Percentiles rank a stretch among this genome's conserved stretches.
Conservation (phyloP, 2,888 invertebrate species). For the Lymantria dispar region DNA sequence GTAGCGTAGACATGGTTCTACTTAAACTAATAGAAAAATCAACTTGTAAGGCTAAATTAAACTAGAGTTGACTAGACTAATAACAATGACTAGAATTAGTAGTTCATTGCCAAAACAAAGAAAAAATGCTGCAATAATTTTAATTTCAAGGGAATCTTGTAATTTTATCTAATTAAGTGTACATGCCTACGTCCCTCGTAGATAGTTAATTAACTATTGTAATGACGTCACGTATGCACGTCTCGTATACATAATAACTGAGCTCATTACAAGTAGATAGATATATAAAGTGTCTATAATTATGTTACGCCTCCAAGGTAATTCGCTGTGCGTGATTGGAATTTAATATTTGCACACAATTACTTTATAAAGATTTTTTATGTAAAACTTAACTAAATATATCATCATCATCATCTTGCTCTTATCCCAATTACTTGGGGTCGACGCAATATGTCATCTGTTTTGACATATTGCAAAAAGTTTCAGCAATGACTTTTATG, state of each 20-base stretch:
- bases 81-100: too few relatives aligned
- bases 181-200: slow-evolving; percentile 16
- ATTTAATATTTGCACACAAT: slow-evolving; percentile 20
- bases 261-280: slow-evolving; percentile 37
- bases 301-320: slow-evolving; percentile 38
- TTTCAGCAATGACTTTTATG: too few relatives aligned
- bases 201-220: slow-evolving; percentile 35
- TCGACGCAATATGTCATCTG: too few relatives aligned
- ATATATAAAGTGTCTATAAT: slow-evolving; percentile 34
- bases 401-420: too few relatives aligned
- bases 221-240: slow-evolving; percentile 51
- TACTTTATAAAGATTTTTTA: background rate
- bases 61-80: too few relatives aligned
- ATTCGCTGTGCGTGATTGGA: slow-evolving; percentile 37
- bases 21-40: too few relatives aligned
- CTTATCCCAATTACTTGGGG: too few relatives aligned
- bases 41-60: too few relatives aligned
- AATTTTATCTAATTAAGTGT: slow-evolving; percentile 1
- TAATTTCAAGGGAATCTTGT: background rate
- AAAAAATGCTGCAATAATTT: too few relatives aligned
- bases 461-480: too few relatives aligned
- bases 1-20: too few relatives aligned
- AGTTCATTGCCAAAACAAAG: too few relatives aligned
- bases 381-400: background rate
- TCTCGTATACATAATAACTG: slow-evolving; percentile 44